Evolutionary conservation across 2,888 invertebrate species (phyloP).

Genomic region (Danaus chrysippus): DNA sequence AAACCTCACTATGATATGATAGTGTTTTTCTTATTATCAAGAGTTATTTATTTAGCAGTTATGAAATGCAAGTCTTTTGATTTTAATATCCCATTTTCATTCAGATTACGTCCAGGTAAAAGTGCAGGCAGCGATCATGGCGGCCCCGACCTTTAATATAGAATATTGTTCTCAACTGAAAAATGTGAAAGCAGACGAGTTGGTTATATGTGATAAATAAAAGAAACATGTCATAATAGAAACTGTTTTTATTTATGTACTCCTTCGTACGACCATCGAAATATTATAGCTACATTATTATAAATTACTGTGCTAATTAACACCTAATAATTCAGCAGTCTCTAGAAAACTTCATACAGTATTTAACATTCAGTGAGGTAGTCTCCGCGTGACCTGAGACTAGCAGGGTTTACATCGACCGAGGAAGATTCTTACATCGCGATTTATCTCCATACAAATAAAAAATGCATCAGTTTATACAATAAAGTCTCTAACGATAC

Average conservation of each 20-base stretch:
- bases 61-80: no score
- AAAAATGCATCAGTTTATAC: conserved; percentile 72
- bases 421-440: conserved; percentile 26
- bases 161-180: conserved; percentile 48
- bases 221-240: conserved; percentile 50
- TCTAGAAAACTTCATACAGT: conserved; percentile 74
- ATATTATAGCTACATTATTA: conserved; percentile 69
- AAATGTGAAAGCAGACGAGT: conserved; percentile 51
- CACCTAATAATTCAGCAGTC: conserved; percentile 77
- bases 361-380: conserved; percentile 62
- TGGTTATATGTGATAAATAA: conserved; percentile 37
- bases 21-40: no score
- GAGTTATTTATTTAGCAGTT: no score
- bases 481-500: conserved; percentile 41
- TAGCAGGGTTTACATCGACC: conserved; percentile 37
- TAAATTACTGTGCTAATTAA: conserved; percentile 71
- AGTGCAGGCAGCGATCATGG: conserved; percentile 64
- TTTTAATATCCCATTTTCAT: background rate
- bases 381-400: conserved; percentile 59
- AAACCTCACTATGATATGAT: no score
- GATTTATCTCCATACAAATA: conserved; percentile 56
- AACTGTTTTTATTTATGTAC: conserved; percentile 71
- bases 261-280: conserved; percentile 67
- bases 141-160: conserved; percentile 58
- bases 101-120: conserved; percentile 62